Conservation (phyloP, 2,797 vertebrate genomes). For the Molossus alvarezi region DNA sequence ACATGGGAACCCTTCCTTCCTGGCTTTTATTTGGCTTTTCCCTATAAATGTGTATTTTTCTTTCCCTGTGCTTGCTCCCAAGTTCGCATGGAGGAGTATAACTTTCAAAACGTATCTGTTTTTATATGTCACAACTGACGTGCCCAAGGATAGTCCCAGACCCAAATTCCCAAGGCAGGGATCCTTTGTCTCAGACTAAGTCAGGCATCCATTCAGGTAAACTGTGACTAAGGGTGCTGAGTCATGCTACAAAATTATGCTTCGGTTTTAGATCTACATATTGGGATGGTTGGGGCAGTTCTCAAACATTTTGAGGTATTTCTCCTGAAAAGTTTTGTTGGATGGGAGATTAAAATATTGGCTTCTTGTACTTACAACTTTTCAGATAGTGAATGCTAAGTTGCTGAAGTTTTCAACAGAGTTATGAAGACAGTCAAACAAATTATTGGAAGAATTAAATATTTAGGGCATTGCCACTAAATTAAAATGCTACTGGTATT, state of each 20-base stretch:
- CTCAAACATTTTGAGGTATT: not conserved
- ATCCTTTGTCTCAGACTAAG: not conserved
- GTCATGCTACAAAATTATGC: not conserved
- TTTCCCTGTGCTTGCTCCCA: not conserved
- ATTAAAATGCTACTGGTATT: slow-evolving; percentile 31
- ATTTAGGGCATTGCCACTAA: not conserved
- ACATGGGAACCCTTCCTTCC: not conserved
- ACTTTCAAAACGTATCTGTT: not conserved
- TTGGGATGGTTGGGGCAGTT: not conserved
- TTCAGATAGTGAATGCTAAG: not conserved
- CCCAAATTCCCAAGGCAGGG: not conserved
- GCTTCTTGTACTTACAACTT: not conserved
- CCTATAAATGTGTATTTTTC: not conserved
- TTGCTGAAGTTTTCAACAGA: slow-evolving; percentile 18
- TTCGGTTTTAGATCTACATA: not conserved
- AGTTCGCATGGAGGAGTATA: not conserved
- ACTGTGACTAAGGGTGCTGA: not conserved
- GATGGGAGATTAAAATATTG: not conserved
- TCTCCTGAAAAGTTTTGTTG: not conserved
- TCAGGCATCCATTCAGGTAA: too few species aligned
- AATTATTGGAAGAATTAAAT: slow-evolving; percentile 24
- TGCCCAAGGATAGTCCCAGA: not conserved
- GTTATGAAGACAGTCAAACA: not conserved
- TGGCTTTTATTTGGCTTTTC: not conserved
- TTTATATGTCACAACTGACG: not conserved